phyloP scores from a whole-genome alignment of 2,113 vertebrate genomes.

The Engystomops pustulosus region DNA sequence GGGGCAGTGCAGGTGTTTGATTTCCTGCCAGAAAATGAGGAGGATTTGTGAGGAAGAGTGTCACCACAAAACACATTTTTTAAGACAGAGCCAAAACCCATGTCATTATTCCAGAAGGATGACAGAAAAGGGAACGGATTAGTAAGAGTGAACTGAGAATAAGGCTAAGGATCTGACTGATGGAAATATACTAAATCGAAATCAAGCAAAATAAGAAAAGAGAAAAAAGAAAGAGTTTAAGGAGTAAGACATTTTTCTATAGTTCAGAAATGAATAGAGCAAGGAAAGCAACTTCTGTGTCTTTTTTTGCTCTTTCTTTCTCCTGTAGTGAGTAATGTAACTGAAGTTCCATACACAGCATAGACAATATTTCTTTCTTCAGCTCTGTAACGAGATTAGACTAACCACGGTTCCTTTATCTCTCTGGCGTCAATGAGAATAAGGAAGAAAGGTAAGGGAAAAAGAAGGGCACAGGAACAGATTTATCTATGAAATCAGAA shows the following conservation, averaged over 20 bases:
- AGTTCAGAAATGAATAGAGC: no score
- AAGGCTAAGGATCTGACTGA: neutral
- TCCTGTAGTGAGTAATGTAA: no score
- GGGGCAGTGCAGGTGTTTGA: constrained; percentile 45
- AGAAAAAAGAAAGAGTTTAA: neutral
- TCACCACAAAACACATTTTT: constrained; percentile 35
- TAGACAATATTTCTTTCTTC: no score
- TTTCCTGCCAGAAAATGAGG: neutral
- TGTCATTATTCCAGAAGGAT: constrained; percentile 36
- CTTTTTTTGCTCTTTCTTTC: no score
- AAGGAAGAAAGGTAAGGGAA: no score
- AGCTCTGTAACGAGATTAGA: no score
- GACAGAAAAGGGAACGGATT: neutral
- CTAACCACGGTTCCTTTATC: no score
- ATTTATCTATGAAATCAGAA: no score
- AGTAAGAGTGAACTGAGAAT: neutral
- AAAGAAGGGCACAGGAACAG: no score
- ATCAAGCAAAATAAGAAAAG: neutral
- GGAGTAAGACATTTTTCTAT: neutral
- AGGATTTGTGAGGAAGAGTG: constrained; percentile 10
- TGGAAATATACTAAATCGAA: neutral
- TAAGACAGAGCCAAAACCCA: constrained; percentile 10
- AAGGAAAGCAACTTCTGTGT: no score
- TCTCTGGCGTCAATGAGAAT: no score
- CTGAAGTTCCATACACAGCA: no score